A percentile compares a stretch with the other conserved stretches of the same genome.
These are phyloP conservation scores for Danio aesculapii DNA, from an alignment of 2,797 vertebrate species.

Conservation along the genomic window DNA sequence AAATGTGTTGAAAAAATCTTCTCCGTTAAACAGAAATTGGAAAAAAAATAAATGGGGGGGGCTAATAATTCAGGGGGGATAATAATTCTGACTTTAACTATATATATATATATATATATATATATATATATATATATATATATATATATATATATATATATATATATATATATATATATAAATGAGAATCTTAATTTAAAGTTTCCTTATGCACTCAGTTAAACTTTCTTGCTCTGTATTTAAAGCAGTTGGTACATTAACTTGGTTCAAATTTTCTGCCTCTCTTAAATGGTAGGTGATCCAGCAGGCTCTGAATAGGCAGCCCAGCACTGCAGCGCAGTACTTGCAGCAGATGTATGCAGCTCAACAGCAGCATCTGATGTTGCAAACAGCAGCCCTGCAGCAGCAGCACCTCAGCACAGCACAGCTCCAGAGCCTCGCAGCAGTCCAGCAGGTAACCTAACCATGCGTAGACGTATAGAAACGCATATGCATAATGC, in stretches of 20 bases:
- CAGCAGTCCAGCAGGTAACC: constrained; percentile 90
- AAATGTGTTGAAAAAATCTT: too few relatives aligned
- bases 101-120: too few relatives aligned
- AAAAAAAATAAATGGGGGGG: too few relatives aligned
- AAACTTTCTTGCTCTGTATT: neutral
- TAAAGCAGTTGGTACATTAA: neutral
- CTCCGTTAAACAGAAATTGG: too few relatives aligned
- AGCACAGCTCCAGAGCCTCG: constrained; percentile 94
- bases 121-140: too few relatives aligned
- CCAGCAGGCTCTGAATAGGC: constrained; percentile 93
- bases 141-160: too few relatives aligned
- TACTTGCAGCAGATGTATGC: constrained; percentile 99
- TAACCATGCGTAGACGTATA: neutral
- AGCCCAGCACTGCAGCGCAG: constrained; percentile 94
- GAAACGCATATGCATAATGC: neutral
- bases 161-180: too few relatives aligned
- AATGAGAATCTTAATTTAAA: too few relatives aligned
- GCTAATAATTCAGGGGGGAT: too few relatives aligned
- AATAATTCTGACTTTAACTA: too few relatives aligned
- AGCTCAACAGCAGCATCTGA: constrained; percentile 96
- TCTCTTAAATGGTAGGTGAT: constrained; percentile 83
- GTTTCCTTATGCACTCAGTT: neutral
- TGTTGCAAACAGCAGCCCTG: constrained; percentile 92
- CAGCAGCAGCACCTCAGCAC: constrained; percentile 95
- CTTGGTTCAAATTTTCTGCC: neutral